Conservation (phyloP, 2,113 vertebrate genomes). For the Anhinga rufa region DNA sequence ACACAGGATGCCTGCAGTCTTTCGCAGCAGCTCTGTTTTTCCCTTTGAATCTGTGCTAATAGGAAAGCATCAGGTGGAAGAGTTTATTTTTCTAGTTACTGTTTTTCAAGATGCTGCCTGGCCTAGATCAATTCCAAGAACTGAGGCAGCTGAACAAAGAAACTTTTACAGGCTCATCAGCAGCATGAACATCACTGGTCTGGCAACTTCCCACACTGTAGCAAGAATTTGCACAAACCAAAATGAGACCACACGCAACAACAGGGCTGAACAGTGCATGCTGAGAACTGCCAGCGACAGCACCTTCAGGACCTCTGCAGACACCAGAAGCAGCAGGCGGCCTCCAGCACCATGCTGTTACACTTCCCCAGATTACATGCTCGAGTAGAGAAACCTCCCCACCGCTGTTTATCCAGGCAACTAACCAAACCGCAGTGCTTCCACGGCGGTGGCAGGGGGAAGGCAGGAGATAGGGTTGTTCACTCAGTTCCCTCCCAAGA, state of each 20-base stretch:
- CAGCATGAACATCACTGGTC: neutral
- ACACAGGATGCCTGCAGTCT: neutral
- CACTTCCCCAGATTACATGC: neutral
- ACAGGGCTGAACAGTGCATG: neutral
- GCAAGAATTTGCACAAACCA: constrained; percentile 3
- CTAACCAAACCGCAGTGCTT: neutral
- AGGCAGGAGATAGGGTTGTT: neutral
- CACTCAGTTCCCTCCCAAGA: neutral
- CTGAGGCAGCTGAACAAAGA: constrained; percentile 23
- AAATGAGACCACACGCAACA: neutral
- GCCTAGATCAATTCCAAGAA: constrained; percentile 49
- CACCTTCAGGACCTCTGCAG: neutral
- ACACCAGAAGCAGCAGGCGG: neutral
- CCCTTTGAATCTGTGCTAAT: neutral
- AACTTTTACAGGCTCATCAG: neutral
- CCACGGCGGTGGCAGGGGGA: neutral
- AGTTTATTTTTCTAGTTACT: constrained; percentile 14
- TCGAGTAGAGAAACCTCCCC: neutral
- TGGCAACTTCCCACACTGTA: constrained; percentile 3
- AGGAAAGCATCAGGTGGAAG: constrained; percentile 4
- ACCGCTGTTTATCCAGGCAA: neutral
- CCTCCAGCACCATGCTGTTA: neutral
- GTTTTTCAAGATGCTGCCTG: constrained; percentile 42
- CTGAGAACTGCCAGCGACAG: neutral
- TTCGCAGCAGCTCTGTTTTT: neutral